phyloP scores from a whole-genome alignment of 2,113 vertebrate genomes.

The Panthera uncia region DNA sequence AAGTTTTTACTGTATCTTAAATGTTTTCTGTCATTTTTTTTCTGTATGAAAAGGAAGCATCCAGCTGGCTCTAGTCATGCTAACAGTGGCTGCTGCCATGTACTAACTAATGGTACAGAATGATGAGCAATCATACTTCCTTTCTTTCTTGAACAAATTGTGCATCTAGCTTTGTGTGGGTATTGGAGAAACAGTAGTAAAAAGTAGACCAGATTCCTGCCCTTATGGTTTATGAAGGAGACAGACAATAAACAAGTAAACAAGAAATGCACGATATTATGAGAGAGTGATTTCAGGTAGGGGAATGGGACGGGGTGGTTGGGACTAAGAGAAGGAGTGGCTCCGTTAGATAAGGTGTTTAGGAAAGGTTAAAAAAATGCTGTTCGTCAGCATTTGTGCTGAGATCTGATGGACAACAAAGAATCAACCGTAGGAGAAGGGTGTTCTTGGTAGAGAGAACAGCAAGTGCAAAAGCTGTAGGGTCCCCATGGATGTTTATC shows the following conservation, averaged over 20 bases:
- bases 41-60: constrained; percentile 6
- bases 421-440: neutral
- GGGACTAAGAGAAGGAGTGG: neutral
- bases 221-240: neutral
- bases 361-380: neutral
- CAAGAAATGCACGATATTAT: neutral
- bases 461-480: neutral
- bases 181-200: neutral
- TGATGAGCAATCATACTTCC: neutral
- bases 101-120: constrained; percentile 3
- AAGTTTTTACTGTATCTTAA: neutral
- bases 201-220: neutral
- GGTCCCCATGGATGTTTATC: neutral
- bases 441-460: neutral
- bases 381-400: neutral
- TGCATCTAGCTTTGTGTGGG: neutral
- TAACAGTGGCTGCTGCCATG: neutral
- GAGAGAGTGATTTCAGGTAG: neutral
- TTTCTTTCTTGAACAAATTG: constrained; percentile 19
- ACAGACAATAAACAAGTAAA: neutral
- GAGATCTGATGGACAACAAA: neutral
- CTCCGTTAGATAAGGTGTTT: neutral
- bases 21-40: constrained; percentile 41
- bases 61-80: neutral
- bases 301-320: neutral